These are phyloP conservation scores for Thaumetopoea pityocampa DNA, from an alignment of 1,140 invertebrate genomes.

Conservation along the genomic window DNA sequence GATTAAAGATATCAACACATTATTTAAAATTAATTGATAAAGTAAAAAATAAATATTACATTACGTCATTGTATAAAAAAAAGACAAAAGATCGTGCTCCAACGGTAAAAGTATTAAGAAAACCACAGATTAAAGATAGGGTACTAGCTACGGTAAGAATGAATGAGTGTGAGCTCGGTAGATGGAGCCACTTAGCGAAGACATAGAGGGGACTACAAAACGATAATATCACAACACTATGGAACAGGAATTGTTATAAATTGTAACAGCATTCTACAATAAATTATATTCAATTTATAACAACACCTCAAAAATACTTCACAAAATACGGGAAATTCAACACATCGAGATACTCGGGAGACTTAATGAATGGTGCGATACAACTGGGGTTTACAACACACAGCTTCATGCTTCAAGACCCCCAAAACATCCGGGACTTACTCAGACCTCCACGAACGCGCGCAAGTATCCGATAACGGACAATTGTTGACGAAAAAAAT, in stretches of 20 bases:
- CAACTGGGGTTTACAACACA: conserved; percentile 14
- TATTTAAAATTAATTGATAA: too few species aligned
- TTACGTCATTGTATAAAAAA: conserved; percentile 8
- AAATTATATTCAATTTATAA: conserved; percentile 1
- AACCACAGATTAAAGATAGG: conserved; percentile 4
- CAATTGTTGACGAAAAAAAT: conserved; percentile 59
- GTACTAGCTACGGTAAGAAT: conserved; percentile 18
- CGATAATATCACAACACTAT: conserved; percentile 12
- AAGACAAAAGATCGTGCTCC: conserved; percentile 9
- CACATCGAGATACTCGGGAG: conserved; percentile 13
- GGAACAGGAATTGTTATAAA: conserved; percentile 26
- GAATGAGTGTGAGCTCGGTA: conserved; percentile 18
- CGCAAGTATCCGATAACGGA: conserved; percentile 67
- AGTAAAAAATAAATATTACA: too few species aligned
- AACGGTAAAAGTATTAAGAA: conserved; percentile 7
- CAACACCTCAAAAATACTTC: conserved; percentile 2
- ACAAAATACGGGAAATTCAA: too few species aligned
- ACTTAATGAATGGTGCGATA: conserved; percentile 2
- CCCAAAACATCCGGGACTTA: conserved; percentile 43
- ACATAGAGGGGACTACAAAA: conserved; percentile 10
- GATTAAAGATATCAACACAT: too few species aligned
- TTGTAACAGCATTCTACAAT: too few species aligned
- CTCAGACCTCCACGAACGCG: conserved; percentile 68
- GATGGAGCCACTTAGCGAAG: conserved; percentile 19
- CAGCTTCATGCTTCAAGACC: conserved; percentile 19